Conservation (phyloP, 2,113 vertebrate species). For the Rattus rattus region DNA sequence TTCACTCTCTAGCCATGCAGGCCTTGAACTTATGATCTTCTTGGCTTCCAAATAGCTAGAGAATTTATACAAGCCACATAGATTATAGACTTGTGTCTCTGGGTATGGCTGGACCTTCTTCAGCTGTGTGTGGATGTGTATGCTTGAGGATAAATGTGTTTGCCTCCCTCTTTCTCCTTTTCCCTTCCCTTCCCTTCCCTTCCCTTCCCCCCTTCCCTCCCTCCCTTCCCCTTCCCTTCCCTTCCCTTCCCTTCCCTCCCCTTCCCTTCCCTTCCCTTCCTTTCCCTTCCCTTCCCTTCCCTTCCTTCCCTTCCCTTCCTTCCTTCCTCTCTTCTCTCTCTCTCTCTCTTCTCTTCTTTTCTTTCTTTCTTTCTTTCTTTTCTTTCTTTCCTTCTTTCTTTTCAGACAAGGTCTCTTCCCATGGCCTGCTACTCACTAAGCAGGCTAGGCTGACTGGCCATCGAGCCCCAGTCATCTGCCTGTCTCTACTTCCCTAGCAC, state of each 20-base stretch:
- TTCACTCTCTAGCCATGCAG: background rate
- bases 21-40: background rate
- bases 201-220: background rate
- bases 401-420: background rate
- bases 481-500: background rate
- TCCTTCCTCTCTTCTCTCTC: background rate
- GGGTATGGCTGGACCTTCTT: background rate
- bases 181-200: background rate
- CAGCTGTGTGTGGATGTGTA: background rate
- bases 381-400: no score
- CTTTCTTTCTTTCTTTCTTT: background rate
- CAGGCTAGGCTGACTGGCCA: background rate
- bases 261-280: no score
- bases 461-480: background rate
- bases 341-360: background rate
- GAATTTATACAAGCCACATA: background rate
- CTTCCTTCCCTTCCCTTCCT: background rate
- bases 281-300: background rate
- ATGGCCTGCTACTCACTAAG: background rate
- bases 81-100: background rate
- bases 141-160: background rate
- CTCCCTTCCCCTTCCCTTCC: no score
- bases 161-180: no score
- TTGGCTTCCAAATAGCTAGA: background rate
- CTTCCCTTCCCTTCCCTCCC: background rate